Evolutionary conservation across 2,113 vertebrate species (phyloP).

Genomic region (Butastur rufipennis): DNA sequence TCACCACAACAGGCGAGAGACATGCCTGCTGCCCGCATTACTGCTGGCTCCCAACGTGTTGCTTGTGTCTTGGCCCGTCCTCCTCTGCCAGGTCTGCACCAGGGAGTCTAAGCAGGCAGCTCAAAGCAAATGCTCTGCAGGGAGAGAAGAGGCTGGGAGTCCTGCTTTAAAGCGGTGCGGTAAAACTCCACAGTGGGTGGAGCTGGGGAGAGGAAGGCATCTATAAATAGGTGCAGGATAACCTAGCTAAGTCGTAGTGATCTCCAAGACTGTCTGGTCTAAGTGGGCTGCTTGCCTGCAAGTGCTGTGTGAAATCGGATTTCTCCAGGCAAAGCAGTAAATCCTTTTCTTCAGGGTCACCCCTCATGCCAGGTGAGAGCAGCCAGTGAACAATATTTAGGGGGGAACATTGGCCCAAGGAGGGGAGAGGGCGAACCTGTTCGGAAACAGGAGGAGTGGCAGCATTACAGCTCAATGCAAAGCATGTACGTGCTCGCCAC

Average conservation of each 20-base stretch:
- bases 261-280: slow-evolving; percentile 21
- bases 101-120: not conserved
- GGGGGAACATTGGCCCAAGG: not conserved
- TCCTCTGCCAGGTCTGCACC: not conserved
- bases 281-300: not conserved
- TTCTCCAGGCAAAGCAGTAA: slow-evolving; percentile 39
- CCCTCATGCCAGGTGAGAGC: not conserved
- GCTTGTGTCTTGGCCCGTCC: not conserved
- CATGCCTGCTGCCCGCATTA: not conserved
- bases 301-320: slow-evolving; percentile 1
- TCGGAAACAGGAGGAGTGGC: not conserved
- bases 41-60: not conserved
- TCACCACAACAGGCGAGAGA: not conserved
- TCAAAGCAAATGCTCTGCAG: not conserved
- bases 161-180: not conserved
- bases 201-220: not conserved
- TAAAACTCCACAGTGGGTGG: not conserved
- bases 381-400: not conserved
- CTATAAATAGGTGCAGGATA: slow-evolving; percentile 70
- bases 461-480: not conserved
- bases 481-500: accelerated
- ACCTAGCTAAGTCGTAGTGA: slow-evolving; percentile 43
- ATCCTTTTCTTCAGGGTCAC: slow-evolving; percentile 51
- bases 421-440: not conserved
- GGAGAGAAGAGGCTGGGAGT: not conserved